Base-by-base conservation (phyloP, 2,888 invertebrate genomes). In the Marronus borbonicus region DNA sequence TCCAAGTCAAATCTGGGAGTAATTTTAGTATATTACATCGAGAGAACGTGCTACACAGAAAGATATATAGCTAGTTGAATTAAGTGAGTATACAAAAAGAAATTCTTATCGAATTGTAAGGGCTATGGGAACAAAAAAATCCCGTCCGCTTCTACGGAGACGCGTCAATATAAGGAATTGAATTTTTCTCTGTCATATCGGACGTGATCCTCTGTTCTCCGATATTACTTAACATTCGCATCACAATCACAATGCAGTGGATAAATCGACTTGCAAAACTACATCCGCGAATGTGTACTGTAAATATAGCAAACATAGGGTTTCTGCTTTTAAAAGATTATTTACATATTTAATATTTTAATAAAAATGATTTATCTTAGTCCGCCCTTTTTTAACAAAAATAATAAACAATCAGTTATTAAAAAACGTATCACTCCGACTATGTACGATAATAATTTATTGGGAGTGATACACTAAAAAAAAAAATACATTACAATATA, bases 161-260 rank as follows among this genome's bases (percentile, higher is more conserved):
- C 39, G 66, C 20, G 60, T 28, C 60, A 60, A 28, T 62, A 62
- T 44, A 20, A 44, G 44, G 44, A 44, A 66, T 66, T 44, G 24
- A 66, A 44, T 44, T 20, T 66, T 44, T 66, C 44, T 66, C 44
- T 66, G 44, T 66, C 44, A 44, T 66, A n/a, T 10, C 3, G 36
- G n/a, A 64, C 64, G 64, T 64, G 64, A 64, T 31, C 64, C 64
- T 31, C 28, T 64, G 64, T 64, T 31, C 31, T 64, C 64, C 36
- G 64, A 31, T 64, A 31, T 64, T 64, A 64, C 36, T 64, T 64
- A 64, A 64, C 28, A 64, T 64, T 64, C 64, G n/a, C 36, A 36
- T 64, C 64, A 64, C 64, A 64, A 64, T 36, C 64, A 36, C 31
- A 64, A 64, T 64, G 64, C 28, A 36, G 64, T 64, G 36, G 64